Conservation (phyloP, 1,140 invertebrate genomes). For the Trachymyrmex cornetzi region DNA sequence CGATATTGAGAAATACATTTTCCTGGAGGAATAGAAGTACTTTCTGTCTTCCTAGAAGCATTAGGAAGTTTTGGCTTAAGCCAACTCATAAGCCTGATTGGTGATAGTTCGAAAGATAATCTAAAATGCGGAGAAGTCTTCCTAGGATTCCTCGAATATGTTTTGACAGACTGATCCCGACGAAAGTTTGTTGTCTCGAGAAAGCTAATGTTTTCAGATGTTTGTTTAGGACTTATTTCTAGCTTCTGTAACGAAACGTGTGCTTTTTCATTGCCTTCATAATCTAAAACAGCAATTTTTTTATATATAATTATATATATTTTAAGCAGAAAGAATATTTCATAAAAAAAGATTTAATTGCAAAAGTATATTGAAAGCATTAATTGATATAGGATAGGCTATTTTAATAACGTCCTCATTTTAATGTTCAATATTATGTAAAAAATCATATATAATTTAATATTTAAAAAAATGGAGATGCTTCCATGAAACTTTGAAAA, state of each 20-base stretch:
- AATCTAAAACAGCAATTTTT: slow-evolving; percentile 1
- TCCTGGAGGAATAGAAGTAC: neutral
- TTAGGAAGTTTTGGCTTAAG: neutral
- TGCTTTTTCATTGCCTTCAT: neutral
- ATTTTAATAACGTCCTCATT: no score
- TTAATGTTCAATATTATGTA: no score
- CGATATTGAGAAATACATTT: neutral
- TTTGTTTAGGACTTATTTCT: neutral
- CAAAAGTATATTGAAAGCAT: neutral
- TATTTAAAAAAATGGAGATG: no score
- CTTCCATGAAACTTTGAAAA: no score
- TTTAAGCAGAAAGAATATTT: neutral
- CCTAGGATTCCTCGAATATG: neutral
- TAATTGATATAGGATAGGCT: no score
- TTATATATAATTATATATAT: neutral
- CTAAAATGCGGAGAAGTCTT: neutral
- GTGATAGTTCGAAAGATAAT: no score
- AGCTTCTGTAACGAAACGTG: neutral
- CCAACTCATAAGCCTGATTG: neutral
- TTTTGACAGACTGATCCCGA: slow-evolving; percentile 32
- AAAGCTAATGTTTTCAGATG: neutral
- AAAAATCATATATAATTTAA: no score
- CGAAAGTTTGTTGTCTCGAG: neutral
- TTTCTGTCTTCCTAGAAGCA: neutral
- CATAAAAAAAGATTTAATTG: neutral